Conservation (phyloP, 1,140 invertebrate species). For the Leptinotarsa undecemlineata region DNA sequence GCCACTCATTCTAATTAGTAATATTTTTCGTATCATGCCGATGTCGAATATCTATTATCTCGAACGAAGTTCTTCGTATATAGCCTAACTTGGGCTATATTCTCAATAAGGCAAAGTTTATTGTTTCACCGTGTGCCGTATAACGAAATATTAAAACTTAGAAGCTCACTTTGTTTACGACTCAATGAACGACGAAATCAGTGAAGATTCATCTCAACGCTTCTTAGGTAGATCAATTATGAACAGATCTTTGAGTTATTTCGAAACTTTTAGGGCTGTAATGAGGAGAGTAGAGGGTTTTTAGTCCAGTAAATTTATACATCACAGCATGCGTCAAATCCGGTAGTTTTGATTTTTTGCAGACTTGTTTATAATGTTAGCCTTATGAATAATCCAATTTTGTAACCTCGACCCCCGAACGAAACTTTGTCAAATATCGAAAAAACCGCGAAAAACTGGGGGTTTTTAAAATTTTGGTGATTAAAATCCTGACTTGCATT, state of each 20-base stretch:
- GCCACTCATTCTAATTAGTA: conserved; percentile 12
- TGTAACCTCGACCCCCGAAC: no score
- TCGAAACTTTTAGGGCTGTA: not conserved
- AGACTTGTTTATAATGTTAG: no score
- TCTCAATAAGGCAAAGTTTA: conserved; percentile 21
- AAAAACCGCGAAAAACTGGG: no score
- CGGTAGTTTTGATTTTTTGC: no score
- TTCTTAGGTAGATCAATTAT: conserved; percentile 1
- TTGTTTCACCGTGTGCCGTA: conserved; percentile 20
- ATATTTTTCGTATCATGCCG: conserved; percentile 10
- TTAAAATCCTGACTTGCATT: no score
- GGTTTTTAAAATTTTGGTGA: no score
- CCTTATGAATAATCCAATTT: no score
- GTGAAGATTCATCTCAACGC: conserved; percentile 12
- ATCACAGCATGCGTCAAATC: no score
- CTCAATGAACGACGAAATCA: conserved; percentile 11
- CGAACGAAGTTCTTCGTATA: conserved; percentile 9
- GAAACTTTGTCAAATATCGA: no score
- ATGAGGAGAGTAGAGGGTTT: not conserved
- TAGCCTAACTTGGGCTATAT: conserved; percentile 21
- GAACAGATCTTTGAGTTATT: not conserved
- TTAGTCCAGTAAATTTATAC: no score
- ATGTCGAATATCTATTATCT: conserved; percentile 22
- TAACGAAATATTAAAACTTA: conserved; percentile 24
- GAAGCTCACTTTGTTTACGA: conserved; percentile 17